Evolutionary conservation across 2,113 vertebrate genomes (phyloP), one percentile per base, ranked within the genome.

Genomic region (Kryptolebias marmoratus): DNA sequence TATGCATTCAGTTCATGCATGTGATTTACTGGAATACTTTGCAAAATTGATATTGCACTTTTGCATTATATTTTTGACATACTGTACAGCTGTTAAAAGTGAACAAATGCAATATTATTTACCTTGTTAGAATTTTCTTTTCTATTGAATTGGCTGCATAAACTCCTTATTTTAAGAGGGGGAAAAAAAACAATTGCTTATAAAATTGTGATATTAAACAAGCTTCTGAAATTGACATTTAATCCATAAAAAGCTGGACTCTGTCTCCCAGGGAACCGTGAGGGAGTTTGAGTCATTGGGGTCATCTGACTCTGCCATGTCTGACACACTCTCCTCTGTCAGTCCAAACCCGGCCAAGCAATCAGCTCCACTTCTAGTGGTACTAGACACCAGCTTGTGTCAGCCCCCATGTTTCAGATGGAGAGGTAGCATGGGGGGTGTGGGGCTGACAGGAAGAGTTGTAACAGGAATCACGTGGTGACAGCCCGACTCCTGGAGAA

Each of bases 381-480:
- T 77, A 63, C 53, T 64, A 52, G 63, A 72, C 75, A 69, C 44
- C 75, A 44, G 55, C 78, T 64, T 0, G 66, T 73, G 71, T 70
- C 78, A 54, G 61, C 22, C 52, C 68, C 81, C 27, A 2, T 73
- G 80, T 73, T 77, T 82, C 73, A 75, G 79, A 74, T 42, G 67
- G 56, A 59, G n/a, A 69, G 81, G 81, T 75, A 83, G 78, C 63
- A 27, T 36, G 36, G 58, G 79, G 48, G 65, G 60, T 69, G 66
- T 63, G 1, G 16, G 39, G 64, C 71, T 84, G 86, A 84, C 83
- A 79, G 78, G 69, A 64, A 68, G 60, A 79, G 77, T 56, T 68
- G 77, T 77, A 83, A 83, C 65, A 74, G 79, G 79, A 85, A 77
- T 77, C 75, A 71, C 70, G 44, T 64, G 75, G 73, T 85, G 87